These are phyloP conservation scores for Nomada goodeniana DNA, from an alignment of 2,888 invertebrate species.

Conservation along the genomic window DNA sequence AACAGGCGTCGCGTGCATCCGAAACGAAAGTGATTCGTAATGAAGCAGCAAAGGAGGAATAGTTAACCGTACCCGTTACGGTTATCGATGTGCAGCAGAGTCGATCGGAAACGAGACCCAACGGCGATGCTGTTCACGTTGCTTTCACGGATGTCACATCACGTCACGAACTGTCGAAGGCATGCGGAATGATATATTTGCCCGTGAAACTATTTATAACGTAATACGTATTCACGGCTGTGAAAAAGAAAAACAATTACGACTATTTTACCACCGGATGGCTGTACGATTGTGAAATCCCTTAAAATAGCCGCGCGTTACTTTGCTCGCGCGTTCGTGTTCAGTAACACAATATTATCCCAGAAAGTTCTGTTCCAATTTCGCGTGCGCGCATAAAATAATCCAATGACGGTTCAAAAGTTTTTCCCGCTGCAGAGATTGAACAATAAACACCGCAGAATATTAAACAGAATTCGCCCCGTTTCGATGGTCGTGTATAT, in stretches of 20 bases:
- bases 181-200: conserved; percentile 58
- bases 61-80: conserved; percentile 46
- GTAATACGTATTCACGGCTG: conserved; percentile 37
- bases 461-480: background rate
- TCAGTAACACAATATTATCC: background rate
- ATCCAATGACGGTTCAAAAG: background rate
- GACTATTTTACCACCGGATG: background rate
- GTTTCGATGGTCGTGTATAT: background rate
- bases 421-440: background rate
- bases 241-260: conserved; percentile 23
- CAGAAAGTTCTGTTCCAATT: background rate
- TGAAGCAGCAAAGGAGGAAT: conserved; percentile 24
- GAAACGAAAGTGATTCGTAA: conserved; percentile 49
- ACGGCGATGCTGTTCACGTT: conserved; percentile 59
- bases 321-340: background rate
- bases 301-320: background rate
- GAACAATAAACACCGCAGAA: conserved; percentile 2
- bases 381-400: background rate
- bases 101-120: conserved; percentile 37
- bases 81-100: conserved; percentile 10
- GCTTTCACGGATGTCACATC: conserved; percentile 68
- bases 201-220: conserved; percentile 59
- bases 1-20: background rate
- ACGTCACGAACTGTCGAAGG: conserved; percentile 36
- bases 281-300: background rate